Percentiles rank a stretch among this genome's conserved stretches.
phyloP scores from a whole-genome alignment of 2,888 invertebrate genomes.

The Cryptocephalus moraei region DNA sequence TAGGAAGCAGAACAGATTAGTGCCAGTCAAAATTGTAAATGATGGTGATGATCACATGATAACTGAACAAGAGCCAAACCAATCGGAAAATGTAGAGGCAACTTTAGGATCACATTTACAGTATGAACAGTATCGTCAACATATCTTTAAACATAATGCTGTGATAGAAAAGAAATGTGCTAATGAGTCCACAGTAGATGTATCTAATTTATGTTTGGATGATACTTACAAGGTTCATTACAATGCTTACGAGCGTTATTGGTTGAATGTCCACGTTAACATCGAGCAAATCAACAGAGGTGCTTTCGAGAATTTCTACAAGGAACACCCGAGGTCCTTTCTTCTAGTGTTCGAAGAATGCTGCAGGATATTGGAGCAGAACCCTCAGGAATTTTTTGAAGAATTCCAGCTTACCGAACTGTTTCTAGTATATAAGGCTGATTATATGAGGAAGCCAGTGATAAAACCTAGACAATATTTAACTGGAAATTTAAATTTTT shows the following conservation, averaged over 20 bases:
- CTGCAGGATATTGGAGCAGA: conserved; percentile 27
- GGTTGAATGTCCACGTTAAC: conserved; percentile 22
- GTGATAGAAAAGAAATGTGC: conserved; percentile 1
- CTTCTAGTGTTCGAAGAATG: conserved; percentile 27
- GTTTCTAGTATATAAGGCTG: conserved; percentile 20
- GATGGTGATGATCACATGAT: conserved; percentile 1
- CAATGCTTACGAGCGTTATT: conserved; percentile 28
- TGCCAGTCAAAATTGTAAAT: conserved; percentile 6
- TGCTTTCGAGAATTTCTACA: conserved; percentile 18
- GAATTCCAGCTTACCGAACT: conserved; percentile 26
- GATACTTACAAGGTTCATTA: conserved; percentile 20
- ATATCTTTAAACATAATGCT: conserved; percentile 6
- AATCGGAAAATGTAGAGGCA: too few relatives aligned
- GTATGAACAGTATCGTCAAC: conserved; percentile 3
- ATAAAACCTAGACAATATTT: conserved; percentile 2
- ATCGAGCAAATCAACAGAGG: conserved; percentile 13
- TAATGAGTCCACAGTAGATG: not conserved
- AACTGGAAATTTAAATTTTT: conserved; percentile 2
- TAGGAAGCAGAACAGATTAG: conserved; percentile 1
- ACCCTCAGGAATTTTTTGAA: conserved; percentile 20
- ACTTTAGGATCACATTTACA: conserved; percentile 2
- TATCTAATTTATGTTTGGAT: not conserved
- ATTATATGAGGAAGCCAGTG: not conserved
- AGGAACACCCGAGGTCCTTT: conserved; percentile 24
- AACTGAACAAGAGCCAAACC: not conserved